Conservation (phyloP, 2,113 vertebrate genomes). For the Onychostoma macrolepis region DNA sequence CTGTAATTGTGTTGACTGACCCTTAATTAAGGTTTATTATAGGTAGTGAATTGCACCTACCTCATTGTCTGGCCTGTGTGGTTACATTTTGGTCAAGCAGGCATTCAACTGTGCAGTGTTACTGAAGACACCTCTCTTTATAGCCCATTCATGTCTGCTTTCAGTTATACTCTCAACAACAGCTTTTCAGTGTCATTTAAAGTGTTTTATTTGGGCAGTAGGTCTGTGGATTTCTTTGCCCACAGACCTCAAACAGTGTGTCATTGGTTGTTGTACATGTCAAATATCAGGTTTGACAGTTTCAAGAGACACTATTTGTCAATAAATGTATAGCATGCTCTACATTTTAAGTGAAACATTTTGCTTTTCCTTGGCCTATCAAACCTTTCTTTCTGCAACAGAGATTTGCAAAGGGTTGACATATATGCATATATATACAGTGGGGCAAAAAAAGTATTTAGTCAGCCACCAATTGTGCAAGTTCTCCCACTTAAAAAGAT, state of each 20-base stretch:
- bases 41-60: not conserved
- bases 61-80: not conserved
- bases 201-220: not conserved
- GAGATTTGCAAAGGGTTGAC: not conserved
- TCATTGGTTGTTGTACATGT: constrained; percentile 3
- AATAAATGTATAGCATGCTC: not conserved
- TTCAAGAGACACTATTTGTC: not conserved
- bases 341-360: not conserved
- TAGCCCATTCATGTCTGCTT: not conserved
- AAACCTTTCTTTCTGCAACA: not conserved
- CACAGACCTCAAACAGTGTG: not conserved
- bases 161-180: not conserved
- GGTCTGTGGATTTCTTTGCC: not conserved
- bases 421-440: too few species aligned
- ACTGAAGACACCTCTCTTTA: not conserved
- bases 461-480: too few species aligned
- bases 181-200: not conserved
- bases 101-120: not conserved
- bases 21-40: not conserved
- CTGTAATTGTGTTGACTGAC: not conserved
- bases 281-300: not conserved
- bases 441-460: too few species aligned
- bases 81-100: not conserved
- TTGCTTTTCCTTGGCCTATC: not conserved
- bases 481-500: too few species aligned